Percentiles rank a stretch among this genome's conserved stretches.
Evolutionary conservation across 2,888 invertebrate species (phyloP).

Genomic region (Sesia bembeciformis): DNA sequence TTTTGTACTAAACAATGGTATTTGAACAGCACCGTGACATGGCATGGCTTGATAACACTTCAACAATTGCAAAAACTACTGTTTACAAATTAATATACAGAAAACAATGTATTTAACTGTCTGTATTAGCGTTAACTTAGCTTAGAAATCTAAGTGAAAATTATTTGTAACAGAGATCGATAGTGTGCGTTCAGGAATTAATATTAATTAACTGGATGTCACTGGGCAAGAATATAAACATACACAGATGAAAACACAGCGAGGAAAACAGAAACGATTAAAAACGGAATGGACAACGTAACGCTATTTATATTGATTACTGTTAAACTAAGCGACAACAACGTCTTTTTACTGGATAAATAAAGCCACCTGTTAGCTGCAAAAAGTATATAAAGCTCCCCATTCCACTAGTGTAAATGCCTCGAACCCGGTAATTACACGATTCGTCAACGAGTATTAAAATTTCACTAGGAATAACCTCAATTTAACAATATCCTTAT

Average conservation of each 20-base stretch:
- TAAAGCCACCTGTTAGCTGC: conserved; percentile 2
- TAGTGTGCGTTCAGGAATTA: conserved; percentile 33
- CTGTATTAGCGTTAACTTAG: conserved; percentile 1
- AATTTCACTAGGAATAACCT: conserved; percentile 58
- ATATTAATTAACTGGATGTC: too few species aligned
- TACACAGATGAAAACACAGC: too few species aligned
- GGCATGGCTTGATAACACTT: conserved; percentile 23
- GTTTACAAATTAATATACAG: neutral
- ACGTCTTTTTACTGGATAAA: neutral
- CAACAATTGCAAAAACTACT: conserved; percentile 7
- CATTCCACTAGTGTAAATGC: conserved; percentile 24
- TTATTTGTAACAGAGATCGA: conserved; percentile 23
- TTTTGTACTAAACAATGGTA: neutral
- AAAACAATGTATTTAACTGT: neutral
- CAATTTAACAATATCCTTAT: conserved; percentile 60
- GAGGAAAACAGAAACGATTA: too few species aligned
- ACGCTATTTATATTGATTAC: too few species aligned
- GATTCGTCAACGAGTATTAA: conserved; percentile 65
- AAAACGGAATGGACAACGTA: too few species aligned
- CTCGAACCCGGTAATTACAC: conserved; percentile 36
- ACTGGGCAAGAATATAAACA: too few species aligned
- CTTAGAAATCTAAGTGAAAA: conserved; percentile 2
- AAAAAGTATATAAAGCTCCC: conserved; percentile 18
- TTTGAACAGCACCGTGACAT: conserved; percentile 43
- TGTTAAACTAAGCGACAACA: too few species aligned